Evolutionary conservation across 2,797 vertebrate genomes (phyloP), one percentile per base, ranked within the genome.

Genomic region (Phoebastria nigripes): DNA sequence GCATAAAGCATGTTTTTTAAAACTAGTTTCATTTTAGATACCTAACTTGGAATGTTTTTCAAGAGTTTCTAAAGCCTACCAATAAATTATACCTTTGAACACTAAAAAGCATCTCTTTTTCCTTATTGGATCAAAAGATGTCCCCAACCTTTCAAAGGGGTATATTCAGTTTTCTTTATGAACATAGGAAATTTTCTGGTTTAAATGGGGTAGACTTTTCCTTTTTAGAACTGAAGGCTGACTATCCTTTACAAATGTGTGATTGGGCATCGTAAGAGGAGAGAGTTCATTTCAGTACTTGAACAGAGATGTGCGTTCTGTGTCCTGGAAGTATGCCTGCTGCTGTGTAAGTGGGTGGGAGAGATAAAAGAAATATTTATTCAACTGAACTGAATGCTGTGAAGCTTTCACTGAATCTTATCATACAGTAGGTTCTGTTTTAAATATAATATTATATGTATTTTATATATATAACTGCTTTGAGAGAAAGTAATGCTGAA

Each of bases 281-380:
- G 51, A 46, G 80, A 67, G 56, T 78, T 74, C 52, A 67, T 83
- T 93, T 94, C 54, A 41, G n/a, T 81, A 22, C 44, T 86, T 81
- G 39, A 93, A 62, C 66, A 93, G 87, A 85, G 54, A 72, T 0
- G 0, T 89, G 78, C 18, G 4, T 95, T 96, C 44, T 69, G 65
- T 91, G 70, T 79, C 49, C 70, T 94, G 91, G 81, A 93, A 69
- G 14, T 24, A 11, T 82, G 94, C 89, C 81, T 93, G 55, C 63
- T 90, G 79, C 82, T 77, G 46, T 66, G 55, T 41, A 35, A 79
- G 88, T 91, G 79, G 82, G 71, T 82, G 91, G 91, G 69, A 93
- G 87, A 93, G 70, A 93, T 74, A 87, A 89, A 96, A 94, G 80
- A 94, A 90, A 87, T 92, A 92, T 93, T 94, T 95, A 84, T 95